Evolutionary conservation across 2,797 vertebrate species (phyloP).

Genomic region (Adelosebastes latens): DNA sequence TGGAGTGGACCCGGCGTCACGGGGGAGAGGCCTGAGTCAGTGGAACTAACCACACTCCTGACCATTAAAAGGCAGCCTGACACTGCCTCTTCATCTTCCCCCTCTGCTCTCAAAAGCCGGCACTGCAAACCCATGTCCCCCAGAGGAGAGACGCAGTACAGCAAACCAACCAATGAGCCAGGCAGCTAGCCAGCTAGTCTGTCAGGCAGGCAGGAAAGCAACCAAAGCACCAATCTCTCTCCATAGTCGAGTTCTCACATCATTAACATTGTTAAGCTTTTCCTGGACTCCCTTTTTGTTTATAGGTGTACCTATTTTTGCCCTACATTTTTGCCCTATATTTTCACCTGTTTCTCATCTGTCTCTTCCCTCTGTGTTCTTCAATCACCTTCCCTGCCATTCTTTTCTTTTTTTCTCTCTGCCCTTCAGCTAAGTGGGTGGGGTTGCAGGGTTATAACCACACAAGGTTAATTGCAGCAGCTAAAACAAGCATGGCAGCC

Average conservation of each 20-base stretch:
- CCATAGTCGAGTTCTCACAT: conserved; percentile 11
- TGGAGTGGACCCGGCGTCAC: conserved; percentile 82
- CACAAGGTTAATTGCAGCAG: conserved; percentile 80
- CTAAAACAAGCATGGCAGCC: conserved; percentile 70
- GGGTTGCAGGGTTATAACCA: conserved; percentile 47
- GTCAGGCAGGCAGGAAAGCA: conserved; percentile 31
- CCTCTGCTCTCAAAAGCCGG: conserved; percentile 74
- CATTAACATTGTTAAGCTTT: conserved; percentile 67
- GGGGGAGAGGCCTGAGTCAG: conserved; percentile 81
- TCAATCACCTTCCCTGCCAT: conserved; percentile 25
- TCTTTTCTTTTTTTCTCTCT: background rate
- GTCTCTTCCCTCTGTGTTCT: conserved; percentile 20
- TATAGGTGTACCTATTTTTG: conserved; percentile 17
- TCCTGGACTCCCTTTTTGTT: conserved; percentile 38
- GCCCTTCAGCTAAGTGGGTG: conserved; percentile 46
- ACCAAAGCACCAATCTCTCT: conserved; percentile 11
- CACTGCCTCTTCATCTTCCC: conserved; percentile 84
- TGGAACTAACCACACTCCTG: conserved; percentile 84
- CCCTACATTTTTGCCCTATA: conserved; percentile 23
- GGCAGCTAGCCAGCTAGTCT: conserved; percentile 38
- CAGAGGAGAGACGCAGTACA: conserved; percentile 67
- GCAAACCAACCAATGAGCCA: conserved; percentile 50
- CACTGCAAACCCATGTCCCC: conserved; percentile 66
- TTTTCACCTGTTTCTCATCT: conserved; percentile 25
- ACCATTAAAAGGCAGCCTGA: conserved; percentile 88